Base-by-base conservation (phyloP, 1,140 invertebrate genomes). In the Heterodera schachtii region DNA sequence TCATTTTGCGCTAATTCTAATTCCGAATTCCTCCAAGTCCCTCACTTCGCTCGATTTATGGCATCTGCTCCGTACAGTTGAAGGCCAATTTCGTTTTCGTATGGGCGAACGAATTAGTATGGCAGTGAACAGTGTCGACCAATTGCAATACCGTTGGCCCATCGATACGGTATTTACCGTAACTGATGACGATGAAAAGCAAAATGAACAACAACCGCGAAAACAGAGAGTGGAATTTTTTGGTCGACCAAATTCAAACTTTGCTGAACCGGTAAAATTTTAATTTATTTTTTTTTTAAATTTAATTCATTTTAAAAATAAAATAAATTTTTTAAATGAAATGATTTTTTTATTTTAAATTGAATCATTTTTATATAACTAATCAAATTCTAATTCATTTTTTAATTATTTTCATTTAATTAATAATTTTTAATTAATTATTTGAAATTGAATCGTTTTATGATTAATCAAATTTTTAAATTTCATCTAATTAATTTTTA, bases 161-260 rank as follows among this genome's bases (percentile, higher is more conserved):
- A 75, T 49, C 31, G 21, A 41, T 31, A 60, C 64, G 74, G 47
- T 16, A 60, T 60, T 75, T 52, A 49, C 44, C 46, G 41, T 75
- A 60, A 16, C 52, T 31, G 64, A 19, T 31, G 64, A 60, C 19
- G 64, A 75, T 44, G 44, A 46, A n/a, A n/a, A n/a, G n/a, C n/a
- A n/a, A n/a, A n/a, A n/a, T 9, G 16, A 16, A 46, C 3, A 47
- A 19, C 52, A 49, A n/a, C 31, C 19, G 9, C 31, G 43, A 4
- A 11, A 46, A 3, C 31, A 75, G 16, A 75, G 11, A n/a, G 44
- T 31, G 13, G 4, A 11, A 41, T 75, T 52, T 46, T 75, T 75
- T 75, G 74, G 74, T 47, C 3, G 19, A 11, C 74, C 74, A 75
- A 75, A 75, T 75, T 75, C 74, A 19, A 75, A 75, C 64, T 75